These are phyloP conservation scores for Menura novaehollandiae DNA, from an alignment of 2,113 vertebrate species.

Conservation along the genomic window DNA sequence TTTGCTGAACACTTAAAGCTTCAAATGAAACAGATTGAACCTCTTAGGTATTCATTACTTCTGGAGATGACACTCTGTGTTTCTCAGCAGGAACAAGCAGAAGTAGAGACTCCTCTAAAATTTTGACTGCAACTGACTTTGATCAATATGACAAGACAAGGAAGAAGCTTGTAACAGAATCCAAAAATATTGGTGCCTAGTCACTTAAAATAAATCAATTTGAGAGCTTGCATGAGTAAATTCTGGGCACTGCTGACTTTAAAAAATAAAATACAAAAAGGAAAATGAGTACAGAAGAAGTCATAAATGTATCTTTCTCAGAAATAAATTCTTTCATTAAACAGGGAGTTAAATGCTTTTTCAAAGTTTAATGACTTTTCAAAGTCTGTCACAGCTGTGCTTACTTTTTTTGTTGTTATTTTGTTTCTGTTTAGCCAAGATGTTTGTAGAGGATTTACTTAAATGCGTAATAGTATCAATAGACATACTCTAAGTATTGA, in stretches of 20 bases:
- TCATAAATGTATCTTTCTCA: not conserved
- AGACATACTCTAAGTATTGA: not conserved
- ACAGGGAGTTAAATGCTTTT: not conserved
- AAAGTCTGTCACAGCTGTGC: not conserved
- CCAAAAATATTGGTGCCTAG: not conserved
- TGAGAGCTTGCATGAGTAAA: not conserved
- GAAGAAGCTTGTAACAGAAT: conserved; percentile 3
- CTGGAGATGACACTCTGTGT: not conserved
- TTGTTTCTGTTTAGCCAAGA: not conserved
- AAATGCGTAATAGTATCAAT: not conserved
- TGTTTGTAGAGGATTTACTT: not conserved
- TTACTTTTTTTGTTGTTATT: not conserved
- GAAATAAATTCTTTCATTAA: not conserved
- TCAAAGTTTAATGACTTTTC: too few relatives aligned
- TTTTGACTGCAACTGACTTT: not conserved
- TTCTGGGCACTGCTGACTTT: not conserved
- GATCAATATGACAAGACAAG: not conserved
- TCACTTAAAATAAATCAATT: not conserved
- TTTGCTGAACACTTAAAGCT: not conserved
- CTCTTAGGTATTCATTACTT: not conserved
- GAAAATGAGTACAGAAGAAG: not conserved
- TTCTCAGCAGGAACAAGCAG: not conserved
- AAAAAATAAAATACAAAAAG: not conserved
- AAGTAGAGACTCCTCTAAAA: not conserved
- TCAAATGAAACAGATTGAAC: not conserved